phyloP scores from a whole-genome alignment of 64 coral and sea anemone species.

The Montipora capricornis region DNA sequence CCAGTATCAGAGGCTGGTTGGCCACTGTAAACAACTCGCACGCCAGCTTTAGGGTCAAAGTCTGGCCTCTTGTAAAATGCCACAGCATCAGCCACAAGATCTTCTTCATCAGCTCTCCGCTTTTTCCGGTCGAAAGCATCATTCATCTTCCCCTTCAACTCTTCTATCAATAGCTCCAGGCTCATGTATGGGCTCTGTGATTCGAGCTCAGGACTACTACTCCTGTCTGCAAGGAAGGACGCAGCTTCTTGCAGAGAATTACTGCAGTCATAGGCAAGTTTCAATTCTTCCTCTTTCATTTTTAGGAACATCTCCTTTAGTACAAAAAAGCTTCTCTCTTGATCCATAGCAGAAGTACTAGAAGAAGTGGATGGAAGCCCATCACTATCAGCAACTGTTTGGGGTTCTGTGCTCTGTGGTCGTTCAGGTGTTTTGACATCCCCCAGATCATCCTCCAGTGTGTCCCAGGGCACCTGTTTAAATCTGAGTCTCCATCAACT shows the following conservation, averaged over 20 bases:
- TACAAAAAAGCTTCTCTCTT: neutral
- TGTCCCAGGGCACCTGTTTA: slow-evolving; percentile 30
- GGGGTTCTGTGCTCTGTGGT: neutral
- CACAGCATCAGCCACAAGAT: slow-evolving; percentile 41
- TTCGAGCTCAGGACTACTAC: neutral
- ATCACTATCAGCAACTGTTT: slow-evolving; percentile 8
- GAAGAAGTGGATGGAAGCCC: slow-evolving; percentile 3
- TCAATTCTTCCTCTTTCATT: neutral
- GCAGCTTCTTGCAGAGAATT: slow-evolving; percentile 20
- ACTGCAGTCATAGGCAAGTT: neutral
- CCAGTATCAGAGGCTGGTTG: slow-evolving; percentile 56
- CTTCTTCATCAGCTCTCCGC: slow-evolving; percentile 44
- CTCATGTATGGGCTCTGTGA: neutral
- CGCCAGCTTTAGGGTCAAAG: slow-evolving; percentile 17
- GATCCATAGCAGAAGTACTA: neutral
- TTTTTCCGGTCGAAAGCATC: slow-evolving; percentile 17
- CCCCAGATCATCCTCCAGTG: neutral
- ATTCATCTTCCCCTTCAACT: neutral
- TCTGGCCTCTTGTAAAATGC: slow-evolving; percentile 17
- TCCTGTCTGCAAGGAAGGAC: slow-evolving; percentile 20
- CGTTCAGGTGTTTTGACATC: slow-evolving; percentile 17
- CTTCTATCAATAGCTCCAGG: neutral
- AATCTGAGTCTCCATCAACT: slow-evolving; percentile 35
- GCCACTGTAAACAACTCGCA: slow-evolving; percentile 2
- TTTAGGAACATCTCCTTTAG: slow-evolving; percentile 39